These are phyloP conservation scores for Phthorimaea operculella DNA, from an alignment of 1,140 invertebrate genomes.

Conservation along the genomic window DNA sequence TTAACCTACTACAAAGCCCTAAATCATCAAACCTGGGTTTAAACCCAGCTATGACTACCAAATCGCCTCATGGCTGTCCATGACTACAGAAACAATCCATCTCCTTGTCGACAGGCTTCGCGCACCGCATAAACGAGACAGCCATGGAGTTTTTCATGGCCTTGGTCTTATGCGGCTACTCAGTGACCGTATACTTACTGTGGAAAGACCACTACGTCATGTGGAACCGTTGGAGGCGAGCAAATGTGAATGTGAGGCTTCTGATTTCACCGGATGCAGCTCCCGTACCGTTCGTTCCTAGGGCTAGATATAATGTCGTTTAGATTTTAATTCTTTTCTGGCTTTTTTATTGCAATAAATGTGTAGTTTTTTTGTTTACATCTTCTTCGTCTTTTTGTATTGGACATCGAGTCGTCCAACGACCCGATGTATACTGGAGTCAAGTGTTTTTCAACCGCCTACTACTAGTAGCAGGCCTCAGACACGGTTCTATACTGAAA, in stretches of 20 bases:
- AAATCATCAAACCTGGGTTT: no score
- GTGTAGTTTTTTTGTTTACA: neutral
- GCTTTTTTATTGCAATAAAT: neutral
- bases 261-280: conserved; percentile 48
- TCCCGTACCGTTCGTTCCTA: conserved; percentile 54
- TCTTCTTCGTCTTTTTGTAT: no score
- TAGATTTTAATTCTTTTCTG: conserved; percentile 12
- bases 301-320: conserved; percentile 50
- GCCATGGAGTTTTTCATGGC: conserved; percentile 64
- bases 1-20: no score
- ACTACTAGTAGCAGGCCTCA: no score
- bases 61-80: no score
- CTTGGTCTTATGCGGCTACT: conserved; percentile 58
- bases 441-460: no score
- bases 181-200: conserved; percentile 57
- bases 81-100: neutral
- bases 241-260: conserved; percentile 58
- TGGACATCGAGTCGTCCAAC: no score
- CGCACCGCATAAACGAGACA: conserved; percentile 55
- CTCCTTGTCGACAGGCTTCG: conserved; percentile 38
- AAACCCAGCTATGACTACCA: no score
- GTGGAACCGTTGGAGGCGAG: conserved; percentile 61
- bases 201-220: conserved; percentile 64
- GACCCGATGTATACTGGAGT: no score
- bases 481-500: no score